phyloP scores from a whole-genome alignment of 2,888 invertebrate genomes.

The Tachina lurida region DNA sequence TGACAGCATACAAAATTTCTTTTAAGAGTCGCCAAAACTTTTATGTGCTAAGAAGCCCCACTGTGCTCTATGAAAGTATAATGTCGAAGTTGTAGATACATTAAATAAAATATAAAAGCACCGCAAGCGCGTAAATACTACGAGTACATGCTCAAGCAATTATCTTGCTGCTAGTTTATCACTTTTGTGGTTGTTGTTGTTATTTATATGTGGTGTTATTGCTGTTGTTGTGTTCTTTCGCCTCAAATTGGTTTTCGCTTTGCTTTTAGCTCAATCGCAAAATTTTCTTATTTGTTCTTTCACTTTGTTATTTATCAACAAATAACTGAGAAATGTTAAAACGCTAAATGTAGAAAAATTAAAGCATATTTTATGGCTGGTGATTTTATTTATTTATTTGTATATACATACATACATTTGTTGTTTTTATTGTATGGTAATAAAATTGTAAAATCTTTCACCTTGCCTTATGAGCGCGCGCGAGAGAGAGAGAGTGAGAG shows the following conservation, averaged over 20 bases:
- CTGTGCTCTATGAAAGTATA: slow-evolving; percentile 20
- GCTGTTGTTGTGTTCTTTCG: neutral
- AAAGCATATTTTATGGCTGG: slow-evolving; percentile 65
- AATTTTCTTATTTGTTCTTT: neutral
- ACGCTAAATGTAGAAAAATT: slow-evolving; percentile 20
- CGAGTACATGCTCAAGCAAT: slow-evolving; percentile 73
- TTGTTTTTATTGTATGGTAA: neutral
- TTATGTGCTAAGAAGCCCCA: neutral
- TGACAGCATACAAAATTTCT: neutral
- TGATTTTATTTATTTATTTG: slow-evolving; percentile 35
- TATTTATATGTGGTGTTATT: neutral
- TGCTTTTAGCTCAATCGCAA: neutral
- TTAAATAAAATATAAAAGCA: slow-evolving; percentile 27
- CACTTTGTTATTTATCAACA: neutral
- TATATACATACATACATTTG: no score
- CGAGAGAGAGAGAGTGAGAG: no score
- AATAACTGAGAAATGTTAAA: slow-evolving; percentile 7
- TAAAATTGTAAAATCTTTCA: neutral
- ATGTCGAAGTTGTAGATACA: neutral
- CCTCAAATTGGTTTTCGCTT: neutral
- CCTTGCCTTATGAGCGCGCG: neutral
- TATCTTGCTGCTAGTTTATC: slow-evolving; percentile 80
- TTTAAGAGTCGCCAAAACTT: neutral
- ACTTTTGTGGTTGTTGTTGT: slow-evolving; percentile 77
- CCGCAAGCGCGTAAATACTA: slow-evolving; percentile 52